Base-by-base conservation (phyloP, 2,113 vertebrate species). In the Ondatra zibethicus region DNA sequence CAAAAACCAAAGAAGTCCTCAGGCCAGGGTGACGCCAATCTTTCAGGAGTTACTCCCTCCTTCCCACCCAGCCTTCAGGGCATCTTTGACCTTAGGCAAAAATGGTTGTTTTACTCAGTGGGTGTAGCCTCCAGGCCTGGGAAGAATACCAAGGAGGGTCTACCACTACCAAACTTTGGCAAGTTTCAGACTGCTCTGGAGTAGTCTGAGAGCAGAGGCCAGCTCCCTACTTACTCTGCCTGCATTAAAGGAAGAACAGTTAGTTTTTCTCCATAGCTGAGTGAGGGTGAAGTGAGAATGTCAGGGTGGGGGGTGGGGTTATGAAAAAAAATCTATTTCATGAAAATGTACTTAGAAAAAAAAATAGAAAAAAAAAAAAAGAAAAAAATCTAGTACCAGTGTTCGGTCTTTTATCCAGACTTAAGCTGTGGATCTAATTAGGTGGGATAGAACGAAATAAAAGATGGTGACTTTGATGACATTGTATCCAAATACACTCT, bases 251-350 rank as follows among this genome's bases (percentile, higher is more conserved):
- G 36, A 19, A 75, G 8, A 11, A 42, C 16, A 72, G 36, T 72
- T 39, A 72, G 36, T 17, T 72, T 19, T 72, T n/a, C 68, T 19
- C n/a, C 3, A 16, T 21, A 75, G 21, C n/a, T 0, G 16, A 23
- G n/a, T 0, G 72, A 73, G 16, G n/a, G 21, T 1, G 3, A 75
- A 21, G 21, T 2, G 72, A 23, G 39, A 21, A 75, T 3, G 33
- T 1, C 3, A 1, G 70, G n/a, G 33, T 4, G 4, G 12, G 66
- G 13, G n/a, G 17, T 21, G n/a, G 8, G n/a, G 36, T 19, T 17
- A 19, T 19, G 68, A 14, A 39, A 39, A 73, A 70, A 16, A 36
- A 19, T 42, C 72, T 42, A 23, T n/a, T n/a, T n/a, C n/a, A n/a
- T n/a, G n/a, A n/a, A n/a, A n/a, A n/a, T n/a, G n/a, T n/a, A n/a